Percentiles rank a stretch among this genome's conserved stretches.
Conservation (phyloP, 2,797 vertebrate species). For the Epinephelus coioides region DNA sequence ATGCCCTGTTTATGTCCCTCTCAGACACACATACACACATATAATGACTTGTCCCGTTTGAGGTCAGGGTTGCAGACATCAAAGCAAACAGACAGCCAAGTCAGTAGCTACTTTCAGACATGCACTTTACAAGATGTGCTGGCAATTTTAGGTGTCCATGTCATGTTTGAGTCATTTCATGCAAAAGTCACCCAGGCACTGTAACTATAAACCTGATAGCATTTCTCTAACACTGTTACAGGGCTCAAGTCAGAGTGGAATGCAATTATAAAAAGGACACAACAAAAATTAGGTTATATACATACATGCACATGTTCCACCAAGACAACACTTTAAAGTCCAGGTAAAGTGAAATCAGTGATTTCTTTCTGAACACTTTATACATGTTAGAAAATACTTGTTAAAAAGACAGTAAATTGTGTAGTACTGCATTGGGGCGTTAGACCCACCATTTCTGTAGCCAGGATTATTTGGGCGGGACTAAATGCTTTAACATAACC, state of each 20-base stretch:
- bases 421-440: too few species aligned
- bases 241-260: background rate
- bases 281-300: background rate
- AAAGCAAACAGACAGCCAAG: constrained; percentile 48
- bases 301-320: background rate
- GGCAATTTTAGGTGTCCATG: constrained; percentile 6
- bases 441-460: too few species aligned
- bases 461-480: too few species aligned
- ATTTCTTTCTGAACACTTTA: too few species aligned
- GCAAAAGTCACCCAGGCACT: constrained; percentile 1
- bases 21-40: constrained; percentile 25
- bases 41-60: constrained; percentile 41
- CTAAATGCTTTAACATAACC: too few species aligned
- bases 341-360: too few species aligned
- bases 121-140: constrained; percentile 27
- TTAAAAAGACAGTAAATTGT: too few species aligned
- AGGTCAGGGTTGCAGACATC: constrained; percentile 62
- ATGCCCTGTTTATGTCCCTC: constrained; percentile 39
- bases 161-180: constrained; percentile 15
- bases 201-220: background rate
- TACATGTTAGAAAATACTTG: too few species aligned
- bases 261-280: background rate
- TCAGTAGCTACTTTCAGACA: constrained; percentile 43
- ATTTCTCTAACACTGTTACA: background rate
- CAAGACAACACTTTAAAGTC: background rate